phyloP scores from a whole-genome alignment of 2,888 invertebrate species.

The Melolontha melolontha region DNA sequence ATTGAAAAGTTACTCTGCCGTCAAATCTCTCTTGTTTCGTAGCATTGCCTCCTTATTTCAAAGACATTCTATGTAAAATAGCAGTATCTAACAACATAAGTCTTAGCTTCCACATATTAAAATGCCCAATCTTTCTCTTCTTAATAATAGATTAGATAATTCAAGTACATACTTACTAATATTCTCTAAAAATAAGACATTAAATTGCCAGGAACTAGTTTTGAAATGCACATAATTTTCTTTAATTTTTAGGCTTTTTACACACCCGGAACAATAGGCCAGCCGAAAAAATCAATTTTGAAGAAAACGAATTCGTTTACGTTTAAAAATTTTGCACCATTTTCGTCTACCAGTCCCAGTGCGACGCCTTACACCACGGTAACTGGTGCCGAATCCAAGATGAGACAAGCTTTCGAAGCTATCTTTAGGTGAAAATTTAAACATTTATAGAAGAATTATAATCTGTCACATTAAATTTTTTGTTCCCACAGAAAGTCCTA shows the following conservation, averaged over 20 bases:
- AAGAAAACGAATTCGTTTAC: constrained; percentile 95
- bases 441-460: not conserved
- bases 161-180: no score
- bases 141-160: no score
- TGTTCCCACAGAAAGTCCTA: constrained; percentile 73
- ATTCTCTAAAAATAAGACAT: no score
- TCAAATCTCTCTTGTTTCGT: no score
- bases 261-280: constrained; percentile 63
- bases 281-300: constrained; percentile 85
- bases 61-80: no score
- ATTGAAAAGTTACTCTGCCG: no score
- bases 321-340: constrained; percentile 69
- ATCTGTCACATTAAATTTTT: not conserved
- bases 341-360: constrained; percentile 71
- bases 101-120: no score
- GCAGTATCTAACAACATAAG: no score
- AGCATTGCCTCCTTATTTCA: no score
- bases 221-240: no score
- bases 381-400: constrained; percentile 88
- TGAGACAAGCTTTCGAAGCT: constrained; percentile 89
- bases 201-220: no score
- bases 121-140: no score
- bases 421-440: constrained; percentile 75
- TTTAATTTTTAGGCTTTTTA: constrained; percentile 62
- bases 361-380: constrained; percentile 83